Evolutionary conservation across 2,888 invertebrate genomes (phyloP).

Genomic region (Sphinx pinastri): DNA sequence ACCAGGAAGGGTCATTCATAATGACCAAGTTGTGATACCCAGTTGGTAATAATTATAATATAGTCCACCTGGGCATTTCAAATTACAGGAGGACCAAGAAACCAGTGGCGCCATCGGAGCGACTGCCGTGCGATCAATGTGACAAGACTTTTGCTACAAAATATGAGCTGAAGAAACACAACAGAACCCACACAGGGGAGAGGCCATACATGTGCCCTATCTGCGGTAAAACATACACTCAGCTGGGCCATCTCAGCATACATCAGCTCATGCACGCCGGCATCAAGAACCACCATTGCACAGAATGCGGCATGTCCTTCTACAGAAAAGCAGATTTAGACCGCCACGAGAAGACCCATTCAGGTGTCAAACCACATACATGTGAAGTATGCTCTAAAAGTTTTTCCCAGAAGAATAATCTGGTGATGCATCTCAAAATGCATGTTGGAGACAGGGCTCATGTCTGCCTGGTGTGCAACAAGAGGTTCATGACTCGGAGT

Average conservation of each 20-base stretch:
- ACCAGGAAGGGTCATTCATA: too few relatives aligned
- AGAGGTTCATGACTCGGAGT: constrained; percentile 65
- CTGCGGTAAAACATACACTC: constrained; percentile 75
- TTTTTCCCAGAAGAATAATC: constrained; percentile 71
- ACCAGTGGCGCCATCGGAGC: constrained; percentile 46
- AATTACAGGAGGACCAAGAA: constrained; percentile 43
- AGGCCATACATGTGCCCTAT: constrained; percentile 72
- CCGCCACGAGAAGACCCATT: constrained; percentile 69
- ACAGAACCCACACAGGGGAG: constrained; percentile 66
- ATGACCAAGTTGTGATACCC: too few relatives aligned
- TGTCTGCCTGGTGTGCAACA: constrained; percentile 59
- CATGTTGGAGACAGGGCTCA: constrained; percentile 65
- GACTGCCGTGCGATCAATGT: constrained; percentile 60
- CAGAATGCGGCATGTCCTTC: constrained; percentile 63
- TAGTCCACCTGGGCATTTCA: too few relatives aligned
- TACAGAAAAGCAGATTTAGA: constrained; percentile 72
- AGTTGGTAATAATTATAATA: too few relatives aligned
- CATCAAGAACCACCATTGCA: constrained; percentile 67
- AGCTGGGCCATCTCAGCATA: constrained; percentile 67
- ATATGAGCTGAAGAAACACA: constrained; percentile 68
- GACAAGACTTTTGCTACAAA: constrained; percentile 63
- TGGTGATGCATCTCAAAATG: constrained; percentile 71
- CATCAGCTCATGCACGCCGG: constrained; percentile 67
- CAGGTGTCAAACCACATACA: constrained; percentile 65
- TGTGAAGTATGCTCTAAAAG: constrained; percentile 71